Base-by-base conservation (phyloP, 2,888 invertebrate genomes). In the Pogonocherus hispidulus region DNA sequence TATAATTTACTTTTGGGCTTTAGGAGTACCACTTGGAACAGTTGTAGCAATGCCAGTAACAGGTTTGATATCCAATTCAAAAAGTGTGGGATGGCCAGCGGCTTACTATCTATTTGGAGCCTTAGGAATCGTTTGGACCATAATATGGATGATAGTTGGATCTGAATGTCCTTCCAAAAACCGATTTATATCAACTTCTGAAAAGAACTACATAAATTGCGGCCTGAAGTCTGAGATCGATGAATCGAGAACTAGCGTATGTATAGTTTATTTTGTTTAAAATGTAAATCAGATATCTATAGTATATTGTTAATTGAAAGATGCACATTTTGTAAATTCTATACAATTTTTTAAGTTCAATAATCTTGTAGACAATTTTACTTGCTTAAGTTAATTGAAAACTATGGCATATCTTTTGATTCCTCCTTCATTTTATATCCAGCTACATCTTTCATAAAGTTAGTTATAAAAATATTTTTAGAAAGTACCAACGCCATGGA, bases 61-160 rank as follows among this genome's bases (percentile, higher is more conserved):
- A 11, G 95, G 95, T 0, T 85, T 90, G 1, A 86, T 95, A 6
- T 59, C 47, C 23, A 47, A 59, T 19, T 47, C 59, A 1, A 20
- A 18, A 5, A 59, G 16, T 44, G 87, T 90, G 79, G 94, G 94
- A 0, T 94, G 94, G 94, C 91, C 92, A 0, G 89, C 91, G 6
- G 91, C 92, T 66, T 94, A 94, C 84, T 94, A 94, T 80, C 83
- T 90, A 1, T 92, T 92, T 76, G 94, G 93, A 0, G 86, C 86
- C 6, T 80, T 90, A 0, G 91, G 91, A 0, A 79, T 89, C 0
- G 16, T 88, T 0, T 93, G 93, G 92, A 84, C 88, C 0, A 67
- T 89, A 0, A 68, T 84, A 0, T 94, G 91, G 86, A 83, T 88
- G 3, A 83, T 90, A 63, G 84, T 91, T 18, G 94, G 92, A 0